Base-by-base conservation (phyloP, 2,888 invertebrate species). In the Microctonus hyperodae region DNA sequence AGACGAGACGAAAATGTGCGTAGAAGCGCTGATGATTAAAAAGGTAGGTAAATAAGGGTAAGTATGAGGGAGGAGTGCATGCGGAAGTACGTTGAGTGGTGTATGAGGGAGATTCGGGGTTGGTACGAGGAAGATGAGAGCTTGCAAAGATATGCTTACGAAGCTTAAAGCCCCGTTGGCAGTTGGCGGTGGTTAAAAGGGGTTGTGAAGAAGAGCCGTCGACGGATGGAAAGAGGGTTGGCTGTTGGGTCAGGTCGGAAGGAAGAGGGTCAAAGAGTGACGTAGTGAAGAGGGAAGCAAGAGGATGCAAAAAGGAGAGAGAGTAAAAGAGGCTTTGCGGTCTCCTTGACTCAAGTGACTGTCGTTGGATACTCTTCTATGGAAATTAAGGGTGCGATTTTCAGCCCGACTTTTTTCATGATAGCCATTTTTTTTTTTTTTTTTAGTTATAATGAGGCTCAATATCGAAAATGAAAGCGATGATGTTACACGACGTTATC, bases 381-480 rank as follows among this genome's bases (percentile, higher is more conserved):
- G 78, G 74, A 78, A 77, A 78, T 76, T 76, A 76, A 78, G 76
- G 74, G 77, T 76, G 75, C 73, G 74, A 79, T 78, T 76, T 79
- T 61, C 23, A 33, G 61, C 35, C 31, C 35, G 28, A 5, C 4
- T 53, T 62, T 35, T 16, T 23, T 37, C 16, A 62, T 60, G 59
- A 59, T 37, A 25, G 50, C 44, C 37, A 55, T 62, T 63, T 63
- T 63, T 50, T 53, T 13, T 44, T 23, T 28, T 25, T 9, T 22
- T 23, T 51, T 23, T 51, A 7, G 3, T 28, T 20, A 20, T 6
- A 5, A 20, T 20, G 40, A 59, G n/a, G n/a, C n/a, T n/a, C n/a
- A n/a, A n/a, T n/a, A n/a, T n/a, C n/a, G n/a, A n/a, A n/a, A n/a
- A n/a, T n/a, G n/a, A n/a, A n/a, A n/a, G 20, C 20, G 6, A 16